These are phyloP conservation scores for Lasioglossum villosulum DNA, from an alignment of 2,888 invertebrate genomes.

Conservation along the genomic window DNA sequence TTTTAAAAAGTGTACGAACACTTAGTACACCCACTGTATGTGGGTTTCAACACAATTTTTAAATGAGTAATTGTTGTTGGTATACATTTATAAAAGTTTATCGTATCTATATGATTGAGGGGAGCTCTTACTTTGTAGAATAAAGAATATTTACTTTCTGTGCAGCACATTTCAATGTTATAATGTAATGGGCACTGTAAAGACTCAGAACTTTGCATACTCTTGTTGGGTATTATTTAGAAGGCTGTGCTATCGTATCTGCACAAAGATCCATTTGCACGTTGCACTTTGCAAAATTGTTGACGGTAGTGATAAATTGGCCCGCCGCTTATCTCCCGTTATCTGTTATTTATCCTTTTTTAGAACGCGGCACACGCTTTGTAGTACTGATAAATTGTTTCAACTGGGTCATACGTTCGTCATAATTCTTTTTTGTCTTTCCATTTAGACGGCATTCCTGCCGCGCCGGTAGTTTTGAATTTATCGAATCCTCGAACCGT, in stretches of 20 bases:
- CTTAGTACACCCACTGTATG: too few relatives aligned
- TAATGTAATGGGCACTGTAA: not conserved
- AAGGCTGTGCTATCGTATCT: not conserved
- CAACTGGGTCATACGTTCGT: slow-evolving; percentile 46
- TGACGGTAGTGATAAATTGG: slow-evolving; percentile 51
- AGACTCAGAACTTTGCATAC: not conserved
- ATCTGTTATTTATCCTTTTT: slow-evolving; percentile 57
- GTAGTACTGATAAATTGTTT: slow-evolving; percentile 53
- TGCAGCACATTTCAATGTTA: not conserved
- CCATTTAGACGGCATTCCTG: slow-evolving; percentile 31
- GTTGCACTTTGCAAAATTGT: slow-evolving; percentile 40
- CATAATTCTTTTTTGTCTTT: slow-evolving; percentile 32
- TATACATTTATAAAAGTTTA: not conserved
- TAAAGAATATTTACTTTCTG: not conserved
- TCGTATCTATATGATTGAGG: not conserved
- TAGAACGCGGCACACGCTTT: slow-evolving; percentile 38
- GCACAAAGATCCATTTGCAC: slow-evolving; percentile 30
- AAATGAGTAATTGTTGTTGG: not conserved
- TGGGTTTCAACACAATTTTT: not conserved
- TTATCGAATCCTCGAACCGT: slow-evolving; percentile 38
- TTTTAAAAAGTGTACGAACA: too few relatives aligned
- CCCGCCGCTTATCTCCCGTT: slow-evolving; percentile 52
- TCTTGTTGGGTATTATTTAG: not conserved
- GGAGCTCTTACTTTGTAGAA: not conserved
- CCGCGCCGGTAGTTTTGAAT: slow-evolving; percentile 27